Percentiles rank a stretch among this genome's conserved stretches.
These are phyloP conservation scores for Drosophila cardini DNA, from an alignment of 1,140 invertebrate genomes.

Conservation along the genomic window DNA sequence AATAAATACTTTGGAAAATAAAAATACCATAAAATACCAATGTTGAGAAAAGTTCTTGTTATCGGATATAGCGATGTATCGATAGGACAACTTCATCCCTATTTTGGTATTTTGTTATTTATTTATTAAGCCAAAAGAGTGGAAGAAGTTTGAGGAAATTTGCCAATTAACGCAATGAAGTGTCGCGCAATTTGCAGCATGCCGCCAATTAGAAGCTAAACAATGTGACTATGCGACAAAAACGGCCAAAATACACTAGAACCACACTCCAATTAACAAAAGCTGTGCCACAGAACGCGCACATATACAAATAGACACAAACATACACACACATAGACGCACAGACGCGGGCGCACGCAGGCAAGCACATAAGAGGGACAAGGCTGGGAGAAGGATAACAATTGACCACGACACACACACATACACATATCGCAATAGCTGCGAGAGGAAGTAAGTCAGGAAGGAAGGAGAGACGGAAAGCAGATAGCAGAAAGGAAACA, in stretches of 20 bases:
- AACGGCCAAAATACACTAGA: slow-evolving; percentile 22
- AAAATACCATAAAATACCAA: slow-evolving; percentile 17
- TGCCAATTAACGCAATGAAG: slow-evolving; percentile 26
- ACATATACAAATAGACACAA: slow-evolving; percentile 1
- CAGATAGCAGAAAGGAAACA: background rate
- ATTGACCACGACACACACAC: background rate
- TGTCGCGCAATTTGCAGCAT: slow-evolving; percentile 17
- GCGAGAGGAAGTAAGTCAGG: too few relatives aligned
- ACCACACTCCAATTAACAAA: slow-evolving; percentile 31
- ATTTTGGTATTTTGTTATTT: slow-evolving; percentile 52
- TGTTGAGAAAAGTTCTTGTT: background rate
- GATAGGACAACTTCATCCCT: slow-evolving; percentile 32
- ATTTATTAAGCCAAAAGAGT: slow-evolving; percentile 38
- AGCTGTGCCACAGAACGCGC: slow-evolving; percentile 18
- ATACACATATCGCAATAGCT: too few relatives aligned
- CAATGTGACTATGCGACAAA: slow-evolving; percentile 50
- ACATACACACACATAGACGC: background rate
- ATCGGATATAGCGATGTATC: slow-evolving; percentile 13
- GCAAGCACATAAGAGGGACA: background rate
- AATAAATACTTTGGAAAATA: background rate
- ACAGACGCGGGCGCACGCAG: background rate
- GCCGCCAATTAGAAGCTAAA: slow-evolving; percentile 23
- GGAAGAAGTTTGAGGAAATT: slow-evolving; percentile 4
- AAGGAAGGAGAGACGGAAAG: too few relatives aligned
- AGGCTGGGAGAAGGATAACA: background rate